Evolutionary conservation across 2,888 invertebrate genomes (phyloP).

Genomic region (Hypolimnas misippus): DNA sequence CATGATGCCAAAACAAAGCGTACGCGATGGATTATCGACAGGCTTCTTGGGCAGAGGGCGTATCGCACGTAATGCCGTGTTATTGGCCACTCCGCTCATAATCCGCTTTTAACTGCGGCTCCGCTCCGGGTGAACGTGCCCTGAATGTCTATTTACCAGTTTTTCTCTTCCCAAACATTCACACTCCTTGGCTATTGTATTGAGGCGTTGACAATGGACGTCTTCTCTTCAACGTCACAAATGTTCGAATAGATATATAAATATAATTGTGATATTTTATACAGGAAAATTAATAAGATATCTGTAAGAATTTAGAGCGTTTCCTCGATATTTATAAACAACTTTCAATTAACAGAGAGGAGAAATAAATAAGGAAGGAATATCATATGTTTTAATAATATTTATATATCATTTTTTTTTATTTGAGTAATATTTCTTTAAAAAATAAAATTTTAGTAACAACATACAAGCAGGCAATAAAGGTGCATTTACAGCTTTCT

Average conservation of each 20-base stretch:
- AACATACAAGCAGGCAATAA: background rate
- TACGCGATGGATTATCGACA: slow-evolving; percentile 63
- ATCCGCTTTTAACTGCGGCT: slow-evolving; percentile 80
- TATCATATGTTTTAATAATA: no score
- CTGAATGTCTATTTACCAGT: slow-evolving; percentile 62
- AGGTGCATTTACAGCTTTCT: slow-evolving; percentile 2
- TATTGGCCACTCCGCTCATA: slow-evolving; percentile 79
- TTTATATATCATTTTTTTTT: no score
- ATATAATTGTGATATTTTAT: background rate
- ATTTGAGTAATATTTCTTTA: no score
- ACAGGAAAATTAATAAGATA: no score
- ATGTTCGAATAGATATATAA: background rate
- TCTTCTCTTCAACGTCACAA: slow-evolving; percentile 5
- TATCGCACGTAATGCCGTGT: slow-evolving; percentile 64
- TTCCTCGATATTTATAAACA: no score
- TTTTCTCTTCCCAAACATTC: slow-evolving; percentile 69
- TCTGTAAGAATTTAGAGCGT: no score
- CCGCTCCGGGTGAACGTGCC: slow-evolving; percentile 67
- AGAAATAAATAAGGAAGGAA: no score
- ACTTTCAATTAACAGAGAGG: no score
- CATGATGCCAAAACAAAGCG: slow-evolving; percentile 53
- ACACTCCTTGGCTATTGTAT: slow-evolving; percentile 65
- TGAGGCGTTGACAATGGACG: slow-evolving; percentile 49
- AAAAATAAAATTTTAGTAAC: background rate
- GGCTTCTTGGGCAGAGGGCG: slow-evolving; percentile 50